phyloP scores from a whole-genome alignment of 2,797 vertebrate genomes.

The Muscicapa striata region DNA sequence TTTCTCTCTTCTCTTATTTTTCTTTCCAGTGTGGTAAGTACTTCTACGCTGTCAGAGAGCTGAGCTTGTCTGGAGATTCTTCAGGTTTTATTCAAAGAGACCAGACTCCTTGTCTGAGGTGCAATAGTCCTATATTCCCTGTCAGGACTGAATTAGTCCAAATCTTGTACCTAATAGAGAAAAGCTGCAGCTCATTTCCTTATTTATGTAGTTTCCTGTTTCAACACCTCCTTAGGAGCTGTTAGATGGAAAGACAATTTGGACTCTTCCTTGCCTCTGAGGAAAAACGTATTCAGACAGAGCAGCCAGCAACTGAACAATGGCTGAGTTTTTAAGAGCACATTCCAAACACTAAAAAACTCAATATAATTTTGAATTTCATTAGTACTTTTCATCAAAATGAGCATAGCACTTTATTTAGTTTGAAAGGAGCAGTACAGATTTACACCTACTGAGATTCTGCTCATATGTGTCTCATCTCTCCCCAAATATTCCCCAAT shows the following conservation, averaged over 20 bases:
- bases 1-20: not conserved
- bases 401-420: not conserved
- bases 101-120: not conserved
- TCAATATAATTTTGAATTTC: not conserved
- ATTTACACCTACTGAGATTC: not conserved
- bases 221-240: not conserved
- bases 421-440: not conserved
- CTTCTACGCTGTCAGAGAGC: not conserved
- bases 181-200: conserved; percentile 19
- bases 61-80: not conserved
- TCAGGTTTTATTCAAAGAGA: not conserved
- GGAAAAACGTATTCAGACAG: conserved; percentile 12
- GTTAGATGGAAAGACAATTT: conserved; percentile 6
- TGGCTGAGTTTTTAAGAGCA: not conserved
- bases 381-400: not conserved
- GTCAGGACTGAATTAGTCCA: not conserved
- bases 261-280: not conserved
- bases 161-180: not conserved
- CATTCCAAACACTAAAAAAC: not conserved
- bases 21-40: not conserved
- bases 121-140: not conserved
- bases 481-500: not conserved
- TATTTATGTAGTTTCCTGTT: not conserved
- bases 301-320: not conserved
- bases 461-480: not conserved